Evolutionary conservation across 1,140 invertebrate species (phyloP).

Genomic region (Lepidurus couesii): DNA sequence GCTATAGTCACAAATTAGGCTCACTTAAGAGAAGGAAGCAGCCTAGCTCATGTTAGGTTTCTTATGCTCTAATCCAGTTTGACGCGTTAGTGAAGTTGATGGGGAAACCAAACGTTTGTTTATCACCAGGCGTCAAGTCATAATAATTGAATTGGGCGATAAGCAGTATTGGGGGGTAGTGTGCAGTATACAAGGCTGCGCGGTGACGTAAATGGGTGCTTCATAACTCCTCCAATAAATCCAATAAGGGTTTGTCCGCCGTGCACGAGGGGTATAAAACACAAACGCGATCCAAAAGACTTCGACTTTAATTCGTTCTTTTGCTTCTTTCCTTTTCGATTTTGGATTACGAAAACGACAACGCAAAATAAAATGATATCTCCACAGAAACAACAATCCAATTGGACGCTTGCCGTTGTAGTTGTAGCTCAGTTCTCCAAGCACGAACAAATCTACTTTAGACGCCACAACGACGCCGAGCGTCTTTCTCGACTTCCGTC

Average conservation of each 20-base stretch:
- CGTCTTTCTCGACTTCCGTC: neutral
- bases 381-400: constrained; percentile 14
- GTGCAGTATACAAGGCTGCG: neutral
- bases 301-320: neutral
- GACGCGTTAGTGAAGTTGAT: neutral
- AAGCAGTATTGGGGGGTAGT: constrained; percentile 1
- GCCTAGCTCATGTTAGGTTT: neutral
- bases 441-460: constrained; percentile 18
- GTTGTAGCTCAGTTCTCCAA: constrained; percentile 6
- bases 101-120: constrained; percentile 10
- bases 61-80: neutral
- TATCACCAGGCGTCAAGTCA: constrained; percentile 1
- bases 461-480: constrained; percentile 12
- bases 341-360: neutral
- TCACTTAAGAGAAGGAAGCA: neutral
- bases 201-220: neutral
- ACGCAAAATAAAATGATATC: neutral
- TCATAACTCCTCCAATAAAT: constrained; percentile 6
- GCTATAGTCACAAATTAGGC: too few relatives aligned
- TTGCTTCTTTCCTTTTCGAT: neutral
- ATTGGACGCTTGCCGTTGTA: constrained; percentile 3
- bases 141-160: constrained; percentile 22
- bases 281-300: neutral
- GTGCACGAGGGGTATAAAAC: neutral
- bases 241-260: constrained; percentile 2